Evolutionary conservation across 2,888 invertebrate genomes (phyloP), one percentile per base, ranked within the genome.

Genomic region (Drosophila phalerata): DNA sequence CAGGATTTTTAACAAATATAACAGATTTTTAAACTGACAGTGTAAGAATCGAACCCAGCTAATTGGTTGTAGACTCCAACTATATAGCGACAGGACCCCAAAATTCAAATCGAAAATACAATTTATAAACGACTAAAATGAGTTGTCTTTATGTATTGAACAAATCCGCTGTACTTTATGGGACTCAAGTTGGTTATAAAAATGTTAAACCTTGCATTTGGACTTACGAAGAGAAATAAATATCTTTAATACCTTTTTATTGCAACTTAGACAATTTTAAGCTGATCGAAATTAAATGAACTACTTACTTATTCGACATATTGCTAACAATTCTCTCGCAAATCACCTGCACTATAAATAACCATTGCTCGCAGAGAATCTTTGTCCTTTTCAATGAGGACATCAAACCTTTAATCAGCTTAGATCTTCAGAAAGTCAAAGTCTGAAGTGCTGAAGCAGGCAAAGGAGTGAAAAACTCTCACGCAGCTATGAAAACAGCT

Each of bases 401-500:
- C 43, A 77, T 77, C 70, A 77, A 63, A 51, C 42, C 68, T 30
- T 58, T 69, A 77, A 77, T 67, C 75, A 57, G 77, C 77, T 77
- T 72, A 78, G 30, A 47, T 51, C 34, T 34, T n/a, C 5, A 9
- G n/a, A 65, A 61, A 77, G 77, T 77, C 77, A 77, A 74, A 25
- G 17, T 40, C 37, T 75, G 34, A 62, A 40, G 42, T 38, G 42
- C n/a, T 22, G 0, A 38, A 8, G 6, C 19, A 25, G 19, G 32
- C 38, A 34, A 66, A 55, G 43, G 64, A 73, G 34, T 64, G 48
- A 55, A 67, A 48, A 61, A 68, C 56, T 75, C 79, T 69, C 77
- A 66, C 68, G 22, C 49, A 55, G 57, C 73, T 70, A 77, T 72
- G 43, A 65, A 85, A 75, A 67, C 68, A 67, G 72, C 19, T 66